Evolutionary conservation across 2,113 vertebrate species (phyloP).

Genomic region (Oreotrochilus melanogaster): DNA sequence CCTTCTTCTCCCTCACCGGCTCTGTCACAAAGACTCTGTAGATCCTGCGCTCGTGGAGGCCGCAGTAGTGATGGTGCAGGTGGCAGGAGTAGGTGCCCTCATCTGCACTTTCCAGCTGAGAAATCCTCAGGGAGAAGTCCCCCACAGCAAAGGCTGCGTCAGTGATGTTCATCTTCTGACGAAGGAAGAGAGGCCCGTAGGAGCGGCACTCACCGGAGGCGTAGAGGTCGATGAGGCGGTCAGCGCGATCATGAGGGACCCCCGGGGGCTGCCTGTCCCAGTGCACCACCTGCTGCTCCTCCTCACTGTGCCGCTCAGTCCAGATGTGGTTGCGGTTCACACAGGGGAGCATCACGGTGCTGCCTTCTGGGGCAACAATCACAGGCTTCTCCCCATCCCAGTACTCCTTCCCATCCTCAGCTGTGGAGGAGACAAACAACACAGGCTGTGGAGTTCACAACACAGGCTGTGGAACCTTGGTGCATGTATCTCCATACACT

Average conservation of each 20-base stretch:
- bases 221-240: conserved; percentile 92
- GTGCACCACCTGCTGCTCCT: conserved; percentile 95
- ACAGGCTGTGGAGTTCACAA: too few species aligned
- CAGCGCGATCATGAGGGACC: conserved; percentile 87
- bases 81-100: conserved; percentile 94
- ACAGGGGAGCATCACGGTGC: conserved; percentile 84
- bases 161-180: conserved; percentile 88
- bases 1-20: conserved; percentile 46
- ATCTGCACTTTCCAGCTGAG: conserved; percentile 80
- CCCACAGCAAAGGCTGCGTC: conserved; percentile 84
- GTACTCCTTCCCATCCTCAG: conserved; percentile 70
- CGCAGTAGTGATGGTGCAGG: conserved; percentile 97
- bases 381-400: conserved; percentile 95
- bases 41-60: conserved; percentile 90
- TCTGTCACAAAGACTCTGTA: conserved; percentile 84
- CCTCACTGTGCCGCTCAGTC: conserved; percentile 88
- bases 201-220: conserved; percentile 91
- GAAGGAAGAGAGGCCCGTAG: conserved; percentile 87
- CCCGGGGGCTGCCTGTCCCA: conserved; percentile 93
- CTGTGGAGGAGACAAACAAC: conserved; percentile 53
- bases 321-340: conserved; percentile 87
- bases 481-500: rapidly evolving
- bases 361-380: conserved; percentile 79
- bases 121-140: conserved; percentile 87
- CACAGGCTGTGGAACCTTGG: too few species aligned